A percentile compares a stretch with the other conserved stretches of the same genome.
Evolutionary conservation across 2,888 invertebrate species (phyloP).

Genomic region (Diaprepes abbreviatus): DNA sequence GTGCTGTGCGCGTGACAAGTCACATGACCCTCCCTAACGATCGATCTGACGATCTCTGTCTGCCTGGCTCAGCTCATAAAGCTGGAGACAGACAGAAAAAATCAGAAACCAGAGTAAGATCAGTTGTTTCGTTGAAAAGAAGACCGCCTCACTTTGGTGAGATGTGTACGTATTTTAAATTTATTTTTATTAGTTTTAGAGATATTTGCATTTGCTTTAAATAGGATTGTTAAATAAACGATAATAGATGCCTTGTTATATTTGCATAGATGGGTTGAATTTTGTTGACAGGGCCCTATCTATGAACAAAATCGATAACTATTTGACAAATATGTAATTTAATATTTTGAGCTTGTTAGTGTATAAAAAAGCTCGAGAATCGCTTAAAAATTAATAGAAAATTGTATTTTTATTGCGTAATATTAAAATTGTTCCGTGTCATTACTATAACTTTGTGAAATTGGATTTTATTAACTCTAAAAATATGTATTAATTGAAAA

Average conservation of each 20-base stretch:
- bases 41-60: slow-evolving; percentile 46
- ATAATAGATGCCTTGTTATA: not conserved
- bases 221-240: not conserved
- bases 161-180: slow-evolving; percentile 46
- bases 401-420: too few relatives aligned
- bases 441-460: too few relatives aligned
- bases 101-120: slow-evolving; percentile 28
- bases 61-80: slow-evolving; percentile 31
- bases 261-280: not conserved
- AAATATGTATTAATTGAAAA: too few relatives aligned
- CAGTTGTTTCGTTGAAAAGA: slow-evolving; percentile 46
- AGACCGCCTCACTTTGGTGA: slow-evolving; percentile 47
- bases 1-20: slow-evolving; percentile 45
- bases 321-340: too few relatives aligned
- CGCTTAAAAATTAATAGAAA: too few relatives aligned
- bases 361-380: too few relatives aligned
- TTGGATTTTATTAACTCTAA: too few relatives aligned
- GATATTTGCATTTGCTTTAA: not conserved
- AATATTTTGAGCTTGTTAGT: too few relatives aligned
- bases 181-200: slow-evolving; percentile 10
- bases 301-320: not conserved
- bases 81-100: slow-evolving; percentile 42
- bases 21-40: slow-evolving; percentile 42
- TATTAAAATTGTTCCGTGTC: too few relatives aligned
- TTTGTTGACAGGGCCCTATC: not conserved